Evolutionary conservation across 2,797 vertebrate genomes (phyloP), one percentile per base, ranked within the genome.

Genomic region (Mormyrus hasselquistii): DNA sequence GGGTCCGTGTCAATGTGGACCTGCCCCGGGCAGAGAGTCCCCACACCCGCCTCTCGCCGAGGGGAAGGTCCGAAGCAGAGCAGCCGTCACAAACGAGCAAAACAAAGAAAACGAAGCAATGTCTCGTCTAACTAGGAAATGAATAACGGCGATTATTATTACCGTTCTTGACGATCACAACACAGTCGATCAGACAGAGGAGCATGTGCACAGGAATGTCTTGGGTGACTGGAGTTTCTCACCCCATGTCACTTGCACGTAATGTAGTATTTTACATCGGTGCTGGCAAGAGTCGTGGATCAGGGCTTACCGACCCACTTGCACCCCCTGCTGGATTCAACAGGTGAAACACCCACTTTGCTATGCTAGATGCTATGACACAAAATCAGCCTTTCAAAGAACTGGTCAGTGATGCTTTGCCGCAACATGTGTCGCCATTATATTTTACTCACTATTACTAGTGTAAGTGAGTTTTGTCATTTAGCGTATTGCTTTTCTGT

Each of bases 51-150:
- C 90, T 91, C 90, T 92, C 91, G 93, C 91, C 89, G 89, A 69
- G 88, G 38, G 73, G 41, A 1, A 62, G 82, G 86, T 34, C 91
- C 92, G 94, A 87, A 89, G 88, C 90, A 91, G 92, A 94, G 95
- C 94, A 94, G 94, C 92, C 1, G 12, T 86, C 22, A 89, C 90
- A 91, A 73, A 89, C 89, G 92, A 89, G 93, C 76, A 92, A 82
- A 93, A 16, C 14, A 44, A 92, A 96, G 94, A 94, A 96, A 95
- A 96, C 95, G 91, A 92, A 90, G 89, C 91, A 95, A 96, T 95
- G 95, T 96, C 93, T 96, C 95, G 95, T 96, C 95, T 90, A 93
- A 22, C 49, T 89, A 91, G 83, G 91, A 93, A 93, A 94, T 91
- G 92, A 93, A 94, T 89, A 90, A 82, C 91, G 90, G 92, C 73